Conservation (phyloP, 1,140 invertebrate genomes). For the Stratiolaelaps scimitus region DNA sequence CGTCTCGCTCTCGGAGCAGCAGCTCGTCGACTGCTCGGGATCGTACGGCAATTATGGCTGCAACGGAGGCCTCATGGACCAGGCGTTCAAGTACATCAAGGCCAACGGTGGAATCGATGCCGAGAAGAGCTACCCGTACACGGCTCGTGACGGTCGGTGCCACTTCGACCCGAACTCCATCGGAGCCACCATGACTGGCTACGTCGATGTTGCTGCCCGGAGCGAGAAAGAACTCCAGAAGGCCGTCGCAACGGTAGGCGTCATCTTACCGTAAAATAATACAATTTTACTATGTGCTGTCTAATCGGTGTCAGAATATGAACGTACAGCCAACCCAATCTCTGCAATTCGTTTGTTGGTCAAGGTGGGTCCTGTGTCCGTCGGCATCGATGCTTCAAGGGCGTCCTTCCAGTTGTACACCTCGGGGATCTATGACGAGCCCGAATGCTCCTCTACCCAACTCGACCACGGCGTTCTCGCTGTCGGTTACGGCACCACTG, state of each 20-base stretch:
- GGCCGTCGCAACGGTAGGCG: no score
- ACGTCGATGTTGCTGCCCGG: conserved; percentile 55
- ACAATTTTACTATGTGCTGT: no score
- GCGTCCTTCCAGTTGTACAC: conserved; percentile 33
- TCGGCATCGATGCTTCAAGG: conserved; percentile 76
- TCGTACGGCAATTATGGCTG: conserved; percentile 70
- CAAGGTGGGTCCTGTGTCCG: conserved; percentile 66
- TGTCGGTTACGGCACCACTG: conserved; percentile 43
- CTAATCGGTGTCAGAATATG: no score
- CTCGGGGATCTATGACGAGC: conserved; percentile 35
- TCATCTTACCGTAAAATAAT: no score
- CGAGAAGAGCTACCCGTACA: conserved; percentile 77
- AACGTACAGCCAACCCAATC: no score
- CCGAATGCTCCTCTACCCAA: conserved; percentile 30
- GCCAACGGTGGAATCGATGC: conserved; percentile 80
- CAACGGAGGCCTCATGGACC: conserved; percentile 88
- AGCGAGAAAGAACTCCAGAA: conserved; percentile 55
- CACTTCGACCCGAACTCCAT: conserved; percentile 55
- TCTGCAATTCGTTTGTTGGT: no score
- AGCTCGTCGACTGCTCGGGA: conserved; percentile 82
- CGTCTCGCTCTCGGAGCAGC: conserved; percentile 77
- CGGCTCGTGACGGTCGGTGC: conserved; percentile 51
- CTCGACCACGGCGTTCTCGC: conserved; percentile 42
- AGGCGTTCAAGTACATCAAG: conserved; percentile 67
- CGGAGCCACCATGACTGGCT: conserved; percentile 71